Evolutionary conservation across 2,888 invertebrate species (phyloP).

Genomic region (Caprella mutica): DNA sequence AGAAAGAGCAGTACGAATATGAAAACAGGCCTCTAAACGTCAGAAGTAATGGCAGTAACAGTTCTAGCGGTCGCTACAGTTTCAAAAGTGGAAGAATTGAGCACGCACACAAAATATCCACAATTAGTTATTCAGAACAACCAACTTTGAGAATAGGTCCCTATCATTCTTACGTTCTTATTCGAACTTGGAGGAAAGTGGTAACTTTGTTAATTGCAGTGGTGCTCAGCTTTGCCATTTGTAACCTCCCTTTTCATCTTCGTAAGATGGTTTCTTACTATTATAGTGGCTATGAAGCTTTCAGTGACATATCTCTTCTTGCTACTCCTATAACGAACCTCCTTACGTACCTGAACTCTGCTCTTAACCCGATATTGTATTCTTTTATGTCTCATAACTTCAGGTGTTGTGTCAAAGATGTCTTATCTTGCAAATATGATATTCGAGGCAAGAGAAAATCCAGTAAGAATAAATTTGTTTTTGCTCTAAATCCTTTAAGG

Average conservation of each 20-base stretch:
- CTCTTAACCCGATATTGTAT: slow-evolving; percentile 78
- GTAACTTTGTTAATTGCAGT: slow-evolving; percentile 80
- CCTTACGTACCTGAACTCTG: slow-evolving; percentile 78
- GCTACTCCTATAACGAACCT: slow-evolving; percentile 76
- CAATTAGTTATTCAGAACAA: background rate
- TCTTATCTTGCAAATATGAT: slow-evolving; percentile 50
- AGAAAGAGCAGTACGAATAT: slow-evolving; percentile 15
- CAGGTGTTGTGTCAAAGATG: slow-evolving; percentile 70
- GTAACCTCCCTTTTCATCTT: slow-evolving; percentile 79
- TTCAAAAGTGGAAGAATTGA: background rate
- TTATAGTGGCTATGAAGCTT: slow-evolving; percentile 57
- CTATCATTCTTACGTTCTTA: slow-evolving; percentile 33
- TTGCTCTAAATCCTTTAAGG: too few relatives aligned
- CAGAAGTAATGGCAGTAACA: background rate
- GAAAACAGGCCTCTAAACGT: slow-evolving; percentile 7
- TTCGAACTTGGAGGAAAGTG: slow-evolving; percentile 69
- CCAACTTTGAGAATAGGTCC: slow-evolving; percentile 12
- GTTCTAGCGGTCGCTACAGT: slow-evolving; percentile 6
- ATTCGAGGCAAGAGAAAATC: slow-evolving; percentile 13
- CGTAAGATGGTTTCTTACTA: slow-evolving; percentile 80
- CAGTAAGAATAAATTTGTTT: too few relatives aligned
- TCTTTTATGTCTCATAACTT: slow-evolving; percentile 74
- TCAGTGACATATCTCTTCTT: slow-evolving; percentile 62
- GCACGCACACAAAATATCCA: background rate
- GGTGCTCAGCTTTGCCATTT: slow-evolving; percentile 74